Evolutionary conservation across 2,113 vertebrate species (phyloP).

Genomic region (Capreolus pygargus): DNA sequence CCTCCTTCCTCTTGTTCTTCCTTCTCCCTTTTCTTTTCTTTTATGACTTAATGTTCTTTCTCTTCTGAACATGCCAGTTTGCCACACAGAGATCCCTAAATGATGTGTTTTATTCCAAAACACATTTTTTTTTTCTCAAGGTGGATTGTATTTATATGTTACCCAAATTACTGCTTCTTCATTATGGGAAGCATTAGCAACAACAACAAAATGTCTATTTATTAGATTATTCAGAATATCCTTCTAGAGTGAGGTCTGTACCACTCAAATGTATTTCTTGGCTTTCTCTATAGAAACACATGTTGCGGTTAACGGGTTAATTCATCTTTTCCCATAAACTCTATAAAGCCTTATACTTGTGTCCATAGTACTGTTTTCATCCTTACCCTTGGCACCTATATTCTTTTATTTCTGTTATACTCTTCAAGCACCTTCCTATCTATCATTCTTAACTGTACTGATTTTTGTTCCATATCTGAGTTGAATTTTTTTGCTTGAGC

Average conservation of each 20-base stretch:
- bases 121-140: background rate
- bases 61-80: background rate
- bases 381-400: background rate
- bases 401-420: background rate
- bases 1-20: background rate
- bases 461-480: conserved; percentile 14
- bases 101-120: background rate
- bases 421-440: background rate
- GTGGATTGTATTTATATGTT: background rate
- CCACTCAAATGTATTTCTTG: background rate
- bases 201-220: background rate
- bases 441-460: background rate
- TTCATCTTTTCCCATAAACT: background rate
- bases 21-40: background rate
- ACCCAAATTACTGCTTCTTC: background rate
- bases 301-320: background rate
- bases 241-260: background rate
- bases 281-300: background rate
- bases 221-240: background rate
- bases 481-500: background rate
- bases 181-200: background rate
- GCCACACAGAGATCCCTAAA: background rate
- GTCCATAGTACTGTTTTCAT: background rate
- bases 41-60: background rate
- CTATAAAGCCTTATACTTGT: background rate